Evolutionary conservation across 2,888 invertebrate species (phyloP).

Genomic region (Drosophila longiperda): DNA sequence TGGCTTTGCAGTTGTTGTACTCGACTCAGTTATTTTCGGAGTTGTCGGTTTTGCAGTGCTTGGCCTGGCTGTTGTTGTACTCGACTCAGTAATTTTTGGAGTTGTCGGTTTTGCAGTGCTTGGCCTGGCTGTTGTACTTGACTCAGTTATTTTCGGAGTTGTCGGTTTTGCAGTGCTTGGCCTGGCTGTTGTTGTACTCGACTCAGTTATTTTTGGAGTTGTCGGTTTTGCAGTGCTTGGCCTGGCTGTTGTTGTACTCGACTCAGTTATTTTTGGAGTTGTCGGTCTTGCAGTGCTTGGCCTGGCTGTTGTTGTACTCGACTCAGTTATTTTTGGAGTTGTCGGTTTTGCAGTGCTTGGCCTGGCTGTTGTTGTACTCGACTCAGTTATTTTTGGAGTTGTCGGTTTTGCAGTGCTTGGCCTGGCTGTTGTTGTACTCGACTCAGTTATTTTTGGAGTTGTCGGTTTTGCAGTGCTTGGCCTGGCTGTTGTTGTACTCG

Average conservation of each 20-base stretch:
- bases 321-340: background rate
- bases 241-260: too few species aligned
- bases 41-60: too few species aligned
- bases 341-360: background rate
- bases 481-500: background rate
- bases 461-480: background rate
- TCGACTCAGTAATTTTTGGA: too few species aligned
- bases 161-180: too few species aligned
- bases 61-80: too few species aligned
- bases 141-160: too few species aligned
- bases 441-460: background rate
- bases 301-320: background rate
- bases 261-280: too few species aligned
- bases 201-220: background rate
- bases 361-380: background rate
- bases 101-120: too few species aligned
- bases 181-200: too few species aligned
- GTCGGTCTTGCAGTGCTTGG: background rate
- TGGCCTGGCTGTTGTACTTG: too few species aligned
- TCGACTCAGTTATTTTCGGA: too few species aligned
- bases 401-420: background rate
- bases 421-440: background rate
- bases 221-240: background rate
- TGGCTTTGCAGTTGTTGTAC: too few species aligned
- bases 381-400: background rate